These are phyloP conservation scores for Alces alces DNA, from an alignment of 2,113 vertebrate genomes.

Conservation along the genomic window DNA sequence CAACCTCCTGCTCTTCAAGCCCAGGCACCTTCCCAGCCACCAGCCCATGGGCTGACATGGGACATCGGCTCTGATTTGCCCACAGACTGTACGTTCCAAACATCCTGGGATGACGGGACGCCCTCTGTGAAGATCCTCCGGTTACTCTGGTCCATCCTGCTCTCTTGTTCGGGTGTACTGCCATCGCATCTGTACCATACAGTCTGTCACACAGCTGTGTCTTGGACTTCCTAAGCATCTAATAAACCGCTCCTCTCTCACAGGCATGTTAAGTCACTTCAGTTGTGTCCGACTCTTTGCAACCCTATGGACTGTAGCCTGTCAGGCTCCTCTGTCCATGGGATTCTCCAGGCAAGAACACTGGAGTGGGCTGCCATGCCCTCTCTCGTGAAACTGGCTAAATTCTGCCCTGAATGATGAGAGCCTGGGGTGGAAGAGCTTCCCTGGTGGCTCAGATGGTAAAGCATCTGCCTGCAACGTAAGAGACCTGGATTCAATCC, in stretches of 20 bases:
- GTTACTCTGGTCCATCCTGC: background rate
- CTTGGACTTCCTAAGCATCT: background rate
- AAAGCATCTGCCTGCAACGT: too few relatives aligned
- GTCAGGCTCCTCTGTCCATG: background rate
- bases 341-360: background rate
- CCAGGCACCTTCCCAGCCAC: background rate
- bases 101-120: background rate
- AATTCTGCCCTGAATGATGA: background rate
- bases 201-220: background rate
- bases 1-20: background rate
- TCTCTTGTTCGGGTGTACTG: background rate
- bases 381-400: background rate
- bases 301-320: background rate
- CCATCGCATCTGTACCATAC: background rate
- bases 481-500: too few relatives aligned
- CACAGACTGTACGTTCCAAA: background rate
- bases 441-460: too few relatives aligned
- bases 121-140: background rate
- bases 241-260: background rate
- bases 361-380: background rate
- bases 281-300: background rate
- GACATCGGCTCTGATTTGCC: background rate
- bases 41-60: background rate
- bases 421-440: background rate
- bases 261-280: background rate